Evolutionary conservation across 2,888 invertebrate species (phyloP), one percentile per base, ranked within the genome.

Genomic region (Nasonovia ribisnigri): DNA sequence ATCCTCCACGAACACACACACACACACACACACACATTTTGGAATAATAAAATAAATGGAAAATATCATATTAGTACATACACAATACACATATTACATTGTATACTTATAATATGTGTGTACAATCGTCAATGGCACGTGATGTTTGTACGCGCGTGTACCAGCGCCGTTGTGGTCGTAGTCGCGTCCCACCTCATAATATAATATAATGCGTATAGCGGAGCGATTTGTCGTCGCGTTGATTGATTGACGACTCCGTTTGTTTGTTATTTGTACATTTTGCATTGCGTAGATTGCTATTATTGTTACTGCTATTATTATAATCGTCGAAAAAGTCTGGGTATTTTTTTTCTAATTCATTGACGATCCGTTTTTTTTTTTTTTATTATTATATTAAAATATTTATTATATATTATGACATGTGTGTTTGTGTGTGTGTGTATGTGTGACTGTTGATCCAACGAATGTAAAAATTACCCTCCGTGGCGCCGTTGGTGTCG

Each of bases 31-130:
- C 54, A 13, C 20, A 77, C 29, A 8, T 54, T 91, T 84, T 48
- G 92, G 57, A 89, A 93, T 93, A 93, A 90, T 93, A 93, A 84
- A 84, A 90, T 84, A 90, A 90, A 93, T 90, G 90, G 90, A 84
- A 93, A 93, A 93, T 93, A 93, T 77, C 84, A 48, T 29, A 48
- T 48, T 87, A 46, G 8, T 46, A 60, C n/a, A 86, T 20, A 48
- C 3, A 36, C 48, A 46, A 46, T 46, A 29, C 29, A 46, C 6
- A 20, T 36, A 51, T 48, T 87, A 51, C 8, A n/a, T 87, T 29
- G 24, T 48, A 88, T 20, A 51, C 29, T 87, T 87, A 67, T 48
- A 46, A 51, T 86, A 92, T 26, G 46, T 87, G 87, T 92, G 20
- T 87, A 42, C n/a, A 43, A 87, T 87, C 46, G 92, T 87, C 86